Base-by-base conservation (phyloP, 2,888 invertebrate genomes). In the Caenorhabditis japonica region DNA sequence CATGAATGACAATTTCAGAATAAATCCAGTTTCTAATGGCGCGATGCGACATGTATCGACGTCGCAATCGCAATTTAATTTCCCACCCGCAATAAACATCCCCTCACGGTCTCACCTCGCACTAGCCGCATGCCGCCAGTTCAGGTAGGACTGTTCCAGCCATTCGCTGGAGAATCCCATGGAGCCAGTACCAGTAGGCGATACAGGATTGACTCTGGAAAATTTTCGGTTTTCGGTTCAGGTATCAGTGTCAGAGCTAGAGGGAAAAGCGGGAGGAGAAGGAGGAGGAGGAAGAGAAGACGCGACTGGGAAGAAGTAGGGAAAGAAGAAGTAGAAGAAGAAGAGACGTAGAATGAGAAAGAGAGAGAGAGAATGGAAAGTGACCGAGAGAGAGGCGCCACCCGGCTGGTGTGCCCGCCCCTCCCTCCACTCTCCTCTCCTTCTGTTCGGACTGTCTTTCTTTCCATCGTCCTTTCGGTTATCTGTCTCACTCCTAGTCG, bases 111-210 rank as follows among this genome's bases (percentile, higher is more conserved):
- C 71, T 41, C 21, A 73, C 66, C 72, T 56, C 25, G 59, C 52
- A 38, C 62, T 51, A 12, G 68, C 62, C n/a, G 58, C 19, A 34
- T 69, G 58, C 46, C 74, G 41, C 74, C 74, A 74, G 30, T 38
- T 47, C 49, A 59, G 46, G 46, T 69, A 74, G 46, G 66, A 62
- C 62, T 61, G 58, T 74, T 74, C 74, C 62, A 74, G 74, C 69
- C 62, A 61, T 59, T 68, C 74, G 34, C 69, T 69, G 58, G 69
- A 60, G 61, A 74, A 74, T 52, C 74, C 74, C 74, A 74, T 74
- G 56, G 23, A 62, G 27, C 25, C n/a, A 23, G 21, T 13, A 10
- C 10, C 19, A 30, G 27, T 15, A 5, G 19, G 15, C 52, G 21
- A 43, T 36, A 52, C 62, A 62, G 62, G 62, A 46, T 46, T 59